Evolutionary conservation across 1,140 invertebrate genomes (phyloP), one percentile per base, ranked within the genome.

Genomic region (Seison nebaliae): DNA sequence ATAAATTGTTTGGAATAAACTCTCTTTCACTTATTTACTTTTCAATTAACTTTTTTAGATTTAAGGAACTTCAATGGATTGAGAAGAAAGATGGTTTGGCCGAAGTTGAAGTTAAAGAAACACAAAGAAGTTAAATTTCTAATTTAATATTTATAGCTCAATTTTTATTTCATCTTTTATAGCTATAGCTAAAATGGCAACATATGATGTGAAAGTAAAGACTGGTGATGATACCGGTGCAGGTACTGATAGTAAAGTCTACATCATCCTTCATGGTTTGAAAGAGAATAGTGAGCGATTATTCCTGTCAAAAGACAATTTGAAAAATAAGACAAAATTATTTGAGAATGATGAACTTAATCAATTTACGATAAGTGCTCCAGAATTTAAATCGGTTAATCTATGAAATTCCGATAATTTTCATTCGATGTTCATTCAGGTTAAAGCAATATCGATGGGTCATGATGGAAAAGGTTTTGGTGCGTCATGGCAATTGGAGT

Each of bases 211-310:
- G 11, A 49, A 53, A 36, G 52, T 57, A 3, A 45, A 51, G 36
- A 58, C 55, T 12, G 55, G 54, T 0, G 51, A 52, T 32, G 46
- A 48, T n/a, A 40, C 29, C 12, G 45, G 42, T 28, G 54, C 55
- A 3, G 56, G 56, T n/a, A 60, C 57, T 9, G 56, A 60, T 38
- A 54, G 55, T n/a, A 55, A 57, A 34, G 54, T 58, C 4, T 45
- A 43, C 38, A 28, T 60, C 3, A 50, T 54, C 35, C 51, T 60
- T 19, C 58, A 51, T 40, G 57, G 57, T 12, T 36, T 38, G 2
- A 51, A 51, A 16, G 54, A 51, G 7, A 50, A 57, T 42, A 58
- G n/a, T n/a, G n/a, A n/a, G n/a, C n/a, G n/a, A n/a, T n/a, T n/a
- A n/a, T n/a, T n/a, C 51, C 53, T 3, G 56, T 52, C 17, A 43